Conservation (phyloP, 2,113 vertebrate genomes). For the Nannobrachium achirus region DNA sequence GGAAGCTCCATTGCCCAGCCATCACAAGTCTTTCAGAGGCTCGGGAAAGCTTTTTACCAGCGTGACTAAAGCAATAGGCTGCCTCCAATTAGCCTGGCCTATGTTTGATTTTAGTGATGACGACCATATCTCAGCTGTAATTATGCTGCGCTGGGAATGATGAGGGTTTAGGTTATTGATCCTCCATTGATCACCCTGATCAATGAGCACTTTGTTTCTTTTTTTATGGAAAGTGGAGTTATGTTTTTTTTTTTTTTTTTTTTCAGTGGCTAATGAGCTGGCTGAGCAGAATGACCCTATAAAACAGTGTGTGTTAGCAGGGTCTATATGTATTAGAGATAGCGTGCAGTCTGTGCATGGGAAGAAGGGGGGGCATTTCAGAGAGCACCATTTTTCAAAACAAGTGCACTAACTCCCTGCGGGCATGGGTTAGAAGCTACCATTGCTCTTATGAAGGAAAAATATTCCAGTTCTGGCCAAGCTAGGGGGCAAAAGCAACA, state of each 20-base stretch:
- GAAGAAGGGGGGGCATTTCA: conserved; percentile 33
- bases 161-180: conserved; percentile 85
- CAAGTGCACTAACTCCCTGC: conserved; percentile 55
- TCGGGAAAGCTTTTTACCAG: conserved; percentile 60
- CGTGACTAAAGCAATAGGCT: conserved; percentile 64
- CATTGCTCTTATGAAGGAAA: conserved; percentile 30
- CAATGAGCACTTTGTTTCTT: conserved; percentile 82
- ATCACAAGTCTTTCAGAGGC: conserved; percentile 68
- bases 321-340: conserved; percentile 47
- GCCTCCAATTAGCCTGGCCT: conserved; percentile 76
- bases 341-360: conserved; percentile 44
- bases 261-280: conserved; percentile 68
- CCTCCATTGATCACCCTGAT: conserved; percentile 78
- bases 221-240: conserved; percentile 76
- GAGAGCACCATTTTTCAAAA: conserved; percentile 59
- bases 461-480: conserved; percentile 45
- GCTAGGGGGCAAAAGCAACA: conserved; percentile 33
- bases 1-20: conserved; percentile 49
- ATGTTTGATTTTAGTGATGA: conserved; percentile 81
- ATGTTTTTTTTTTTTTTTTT: conserved; percentile 55
- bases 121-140: conserved; percentile 81
- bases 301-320: conserved; percentile 43
- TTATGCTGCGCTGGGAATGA: conserved; percentile 80
- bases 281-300: conserved; percentile 54
- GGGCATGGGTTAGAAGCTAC: conserved; percentile 53